Base-by-base conservation (phyloP, 2,113 vertebrate species). In the Amphiprion percula region DNA sequence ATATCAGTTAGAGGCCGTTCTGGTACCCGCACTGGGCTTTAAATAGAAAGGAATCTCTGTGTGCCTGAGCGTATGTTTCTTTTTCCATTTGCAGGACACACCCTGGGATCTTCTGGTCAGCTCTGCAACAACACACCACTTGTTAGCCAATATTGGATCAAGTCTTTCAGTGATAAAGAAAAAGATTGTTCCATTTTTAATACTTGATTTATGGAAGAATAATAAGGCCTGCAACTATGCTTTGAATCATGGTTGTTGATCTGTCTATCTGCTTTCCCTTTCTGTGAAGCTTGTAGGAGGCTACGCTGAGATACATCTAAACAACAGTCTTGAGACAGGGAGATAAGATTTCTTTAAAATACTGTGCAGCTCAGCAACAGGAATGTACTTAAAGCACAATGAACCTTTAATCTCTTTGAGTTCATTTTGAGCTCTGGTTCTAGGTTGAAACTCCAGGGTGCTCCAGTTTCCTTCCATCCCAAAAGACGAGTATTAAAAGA, bases 31-130 rank as follows among this genome's bases (percentile, higher is more conserved):
- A 47, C 68, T 52, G 28, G 68, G 58, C 88, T 92, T 83, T 72
- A 92, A 92, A 93, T 93, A 92, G 91, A 92, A 91, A 86, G 87
- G 87, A 89, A 92, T 94, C 83, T 89, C 74, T 78, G 69, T 85
- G 60, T 83, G 87, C 80, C 70, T 90, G 54, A 9, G 50, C n/a
- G 28, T 81, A 80, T 87, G 88, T 88, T 87, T 90, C 78, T 90
- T 79, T 93, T 92, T 91, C 85, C 87, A 90, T 80, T 83, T 79
- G 78, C 16, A 74, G 75, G 80, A 87, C 84, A 91, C 92, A 88
- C 92, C 90, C 92, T 61, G 19, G 68, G 71, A 77, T 87, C 83
- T 68, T 79, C 56, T 88, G 72, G 79, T 84, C 66, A 82, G 74
- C 75, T 81, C 80, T 76, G 28, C 56, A 84, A 79, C 82, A 90